Conservation (phyloP, 2,113 vertebrate species). For the Notothenia rossii region DNA sequence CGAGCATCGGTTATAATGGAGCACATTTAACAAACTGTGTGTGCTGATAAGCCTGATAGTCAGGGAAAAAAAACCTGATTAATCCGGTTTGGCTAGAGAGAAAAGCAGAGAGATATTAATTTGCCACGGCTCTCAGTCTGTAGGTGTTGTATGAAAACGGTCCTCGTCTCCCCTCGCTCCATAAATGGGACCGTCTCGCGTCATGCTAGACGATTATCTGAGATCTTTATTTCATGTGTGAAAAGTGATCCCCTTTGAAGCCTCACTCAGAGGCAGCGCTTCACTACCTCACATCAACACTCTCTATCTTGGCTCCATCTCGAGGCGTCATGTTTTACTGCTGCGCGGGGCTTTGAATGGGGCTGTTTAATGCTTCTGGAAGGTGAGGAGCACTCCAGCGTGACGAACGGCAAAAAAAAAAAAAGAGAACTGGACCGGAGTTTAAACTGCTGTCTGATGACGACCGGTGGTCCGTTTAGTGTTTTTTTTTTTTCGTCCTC, state of each 20-base stretch:
- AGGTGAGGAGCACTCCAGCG: conserved; percentile 50
- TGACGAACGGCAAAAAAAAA: conserved; percentile 32
- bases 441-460: conserved; percentile 49
- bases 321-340: conserved; percentile 71
- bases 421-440: conserved; percentile 25
- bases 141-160: conserved; percentile 61
- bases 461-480: conserved; percentile 26
- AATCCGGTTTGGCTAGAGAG: conserved; percentile 46
- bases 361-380: conserved; percentile 61
- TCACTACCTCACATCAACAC: conserved; percentile 78
- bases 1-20: conserved; percentile 30
- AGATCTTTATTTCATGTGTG: conserved; percentile 82
- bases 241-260: conserved; percentile 80
- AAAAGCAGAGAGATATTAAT: conserved; percentile 49
- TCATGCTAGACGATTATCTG: conserved; percentile 76
- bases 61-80: conserved; percentile 1
- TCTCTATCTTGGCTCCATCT: conserved; percentile 75
- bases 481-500: not conserved
- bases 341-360: conserved; percentile 59
- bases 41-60: conserved; percentile 15
- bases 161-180: conserved; percentile 37
- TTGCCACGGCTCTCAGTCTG: conserved; percentile 47
- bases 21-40: conserved; percentile 29
- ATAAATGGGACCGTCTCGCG: conserved; percentile 57
- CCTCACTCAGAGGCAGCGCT: conserved; percentile 61